Percentiles rank a stretch among this genome's conserved stretches.
These are phyloP conservation scores for Eutolmus rufibarbis DNA, from an alignment of 2,888 invertebrate species.

Conservation along the genomic window DNA sequence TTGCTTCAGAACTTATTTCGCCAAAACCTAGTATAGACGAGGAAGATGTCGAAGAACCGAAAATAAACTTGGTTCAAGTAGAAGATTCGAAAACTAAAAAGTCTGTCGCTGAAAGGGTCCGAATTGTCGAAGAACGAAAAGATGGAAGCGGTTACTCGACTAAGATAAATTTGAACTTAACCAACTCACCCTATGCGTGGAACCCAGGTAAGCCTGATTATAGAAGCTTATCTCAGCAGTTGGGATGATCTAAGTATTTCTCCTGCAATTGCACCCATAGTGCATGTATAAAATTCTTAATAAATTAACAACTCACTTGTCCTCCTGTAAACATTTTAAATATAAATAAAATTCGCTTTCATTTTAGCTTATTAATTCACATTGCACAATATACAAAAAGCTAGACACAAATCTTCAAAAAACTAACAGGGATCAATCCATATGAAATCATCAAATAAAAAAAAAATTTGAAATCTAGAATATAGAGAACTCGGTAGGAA, in stretches of 20 bases:
- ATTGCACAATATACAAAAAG: neutral
- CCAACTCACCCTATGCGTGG: conserved; percentile 54
- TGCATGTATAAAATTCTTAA: neutral
- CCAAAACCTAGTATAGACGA: conserved; percentile 47
- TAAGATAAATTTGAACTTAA: conserved; percentile 66
- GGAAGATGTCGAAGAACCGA: neutral
- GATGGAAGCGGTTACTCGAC: conserved; percentile 65
- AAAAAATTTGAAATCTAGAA: neutral
- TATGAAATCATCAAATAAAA: neutral
- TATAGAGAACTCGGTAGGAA: no score
- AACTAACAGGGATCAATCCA: neutral
- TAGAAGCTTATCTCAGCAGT: neutral
- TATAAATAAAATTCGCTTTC: neutral
- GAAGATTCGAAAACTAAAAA: conserved; percentile 48
- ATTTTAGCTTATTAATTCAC: neutral
- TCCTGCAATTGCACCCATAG: neutral
- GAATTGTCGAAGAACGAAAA: conserved; percentile 62
- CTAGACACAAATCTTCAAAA: neutral
- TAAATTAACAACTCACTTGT: neutral
- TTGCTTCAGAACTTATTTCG: conserved; percentile 50
- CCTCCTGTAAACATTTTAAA: neutral
- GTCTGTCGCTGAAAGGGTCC: conserved; percentile 65
- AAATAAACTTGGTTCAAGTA: neutral
- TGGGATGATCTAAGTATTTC: conserved; percentile 34
- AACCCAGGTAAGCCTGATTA: conserved; percentile 54